Evolutionary conservation across 2,888 invertebrate genomes (phyloP).

Genomic region (Latrodectus hesperus): DNA sequence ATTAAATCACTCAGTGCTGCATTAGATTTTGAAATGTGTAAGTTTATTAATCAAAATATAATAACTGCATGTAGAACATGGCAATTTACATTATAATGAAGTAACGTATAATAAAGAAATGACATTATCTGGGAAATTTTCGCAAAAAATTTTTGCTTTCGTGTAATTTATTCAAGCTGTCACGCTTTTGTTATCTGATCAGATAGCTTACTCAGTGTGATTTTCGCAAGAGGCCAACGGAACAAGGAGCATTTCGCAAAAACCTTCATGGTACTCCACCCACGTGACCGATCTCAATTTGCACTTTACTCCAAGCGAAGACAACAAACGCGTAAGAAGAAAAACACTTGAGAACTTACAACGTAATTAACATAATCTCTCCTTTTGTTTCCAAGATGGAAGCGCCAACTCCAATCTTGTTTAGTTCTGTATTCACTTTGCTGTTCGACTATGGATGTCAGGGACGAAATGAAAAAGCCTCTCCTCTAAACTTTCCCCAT

Average conservation of each 20-base stretch:
- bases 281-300: slow-evolving; percentile 9
- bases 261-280: slow-evolving; percentile 27
- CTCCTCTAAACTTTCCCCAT: too few relatives aligned
- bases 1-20: too few relatives aligned
- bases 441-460: slow-evolving; percentile 51
- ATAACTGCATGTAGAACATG: too few relatives aligned
- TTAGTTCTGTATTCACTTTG: slow-evolving; percentile 23
- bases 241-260: slow-evolving; percentile 23
- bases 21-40: too few relatives aligned
- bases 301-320: slow-evolving; percentile 1
- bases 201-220: neutral
- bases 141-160: too few relatives aligned
- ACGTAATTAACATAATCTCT: slow-evolving; percentile 57
- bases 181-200: too few relatives aligned
- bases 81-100: too few relatives aligned
- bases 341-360: slow-evolving; percentile 13
- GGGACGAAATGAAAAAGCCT: slow-evolving; percentile 16
- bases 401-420: neutral
- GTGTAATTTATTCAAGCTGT: too few relatives aligned
- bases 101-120: too few relatives aligned
- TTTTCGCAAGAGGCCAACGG: neutral
- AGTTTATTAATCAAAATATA: too few relatives aligned
- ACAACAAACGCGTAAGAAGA: neutral
- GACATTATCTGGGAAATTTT: too few relatives aligned
- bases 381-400: slow-evolving; percentile 40